Evolutionary conservation across 2,113 vertebrate species (phyloP).

Genomic region (Eurypyga helias): DNA sequence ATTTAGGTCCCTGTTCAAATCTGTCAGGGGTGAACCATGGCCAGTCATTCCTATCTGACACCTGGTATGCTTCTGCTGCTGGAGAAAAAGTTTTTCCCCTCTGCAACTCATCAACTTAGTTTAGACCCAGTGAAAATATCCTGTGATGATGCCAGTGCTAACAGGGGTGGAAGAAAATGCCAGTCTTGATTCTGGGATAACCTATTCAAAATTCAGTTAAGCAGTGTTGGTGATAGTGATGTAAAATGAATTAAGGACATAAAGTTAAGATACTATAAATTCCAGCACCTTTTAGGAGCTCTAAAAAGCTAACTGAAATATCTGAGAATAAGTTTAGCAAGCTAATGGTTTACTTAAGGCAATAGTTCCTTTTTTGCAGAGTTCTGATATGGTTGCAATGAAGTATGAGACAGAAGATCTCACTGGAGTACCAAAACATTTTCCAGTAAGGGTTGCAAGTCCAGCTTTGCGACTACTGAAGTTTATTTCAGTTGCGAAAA

Average conservation of each 20-base stretch:
- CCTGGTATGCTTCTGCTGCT: not conserved
- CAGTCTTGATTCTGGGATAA: not conserved
- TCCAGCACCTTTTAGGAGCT: not conserved
- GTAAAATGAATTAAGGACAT: not conserved
- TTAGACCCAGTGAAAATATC: not conserved
- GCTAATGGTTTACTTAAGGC: not conserved
- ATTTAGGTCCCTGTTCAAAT: constrained; percentile 10
- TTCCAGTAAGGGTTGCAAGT: not conserved
- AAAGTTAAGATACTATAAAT: not conserved
- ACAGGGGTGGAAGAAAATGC: not conserved
- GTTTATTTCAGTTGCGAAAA: not conserved
- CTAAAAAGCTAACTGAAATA: not conserved
- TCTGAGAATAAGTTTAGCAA: not conserved
- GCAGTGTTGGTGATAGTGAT: not conserved
- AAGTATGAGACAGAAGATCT: not conserved
- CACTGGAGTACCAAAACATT: not conserved
- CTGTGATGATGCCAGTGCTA: not conserved
- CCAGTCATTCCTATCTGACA: not conserved
- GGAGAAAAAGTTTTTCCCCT: not conserved
- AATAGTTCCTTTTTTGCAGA: not conserved
- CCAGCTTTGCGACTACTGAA: fast-evolving
- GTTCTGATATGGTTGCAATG: not conserved
- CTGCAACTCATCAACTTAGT: not conserved
- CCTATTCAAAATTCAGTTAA: not conserved
- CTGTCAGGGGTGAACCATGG: not conserved